Conservation (phyloP, 2,797 vertebrate genomes). For the Varecia variegata region DNA sequence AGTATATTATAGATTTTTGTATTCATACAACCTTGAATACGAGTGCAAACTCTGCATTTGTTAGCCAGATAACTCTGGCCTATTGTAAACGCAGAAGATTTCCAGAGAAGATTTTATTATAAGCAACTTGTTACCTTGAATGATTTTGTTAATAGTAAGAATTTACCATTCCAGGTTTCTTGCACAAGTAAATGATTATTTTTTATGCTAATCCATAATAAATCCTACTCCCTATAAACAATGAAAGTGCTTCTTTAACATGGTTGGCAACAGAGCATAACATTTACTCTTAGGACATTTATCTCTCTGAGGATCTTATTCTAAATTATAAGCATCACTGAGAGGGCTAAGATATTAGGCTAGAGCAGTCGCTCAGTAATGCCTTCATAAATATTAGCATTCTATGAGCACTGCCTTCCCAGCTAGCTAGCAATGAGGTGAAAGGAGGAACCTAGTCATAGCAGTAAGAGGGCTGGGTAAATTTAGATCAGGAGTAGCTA, state of each 20-base stretch:
- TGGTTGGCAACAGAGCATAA: neutral
- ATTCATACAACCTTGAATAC: neutral
- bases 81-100: neutral
- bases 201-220: neutral
- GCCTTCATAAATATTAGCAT: neutral
- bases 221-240: neutral
- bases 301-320: neutral
- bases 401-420: neutral
- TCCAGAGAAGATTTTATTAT: neutral
- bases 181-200: neutral
- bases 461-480: neutral
- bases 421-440: neutral
- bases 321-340: neutral
- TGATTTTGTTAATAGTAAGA: constrained; percentile 21
- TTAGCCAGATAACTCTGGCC: neutral
- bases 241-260: neutral
- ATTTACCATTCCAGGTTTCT: neutral
- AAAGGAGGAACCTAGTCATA: neutral
- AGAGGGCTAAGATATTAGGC: neutral
- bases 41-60: neutral
- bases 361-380: neutral
- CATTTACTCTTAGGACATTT: neutral
- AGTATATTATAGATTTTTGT: neutral
- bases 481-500: neutral
- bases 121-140: neutral